phyloP scores from a whole-genome alignment of 2,113 vertebrate species.

The Hemichromis elongatus region DNA sequence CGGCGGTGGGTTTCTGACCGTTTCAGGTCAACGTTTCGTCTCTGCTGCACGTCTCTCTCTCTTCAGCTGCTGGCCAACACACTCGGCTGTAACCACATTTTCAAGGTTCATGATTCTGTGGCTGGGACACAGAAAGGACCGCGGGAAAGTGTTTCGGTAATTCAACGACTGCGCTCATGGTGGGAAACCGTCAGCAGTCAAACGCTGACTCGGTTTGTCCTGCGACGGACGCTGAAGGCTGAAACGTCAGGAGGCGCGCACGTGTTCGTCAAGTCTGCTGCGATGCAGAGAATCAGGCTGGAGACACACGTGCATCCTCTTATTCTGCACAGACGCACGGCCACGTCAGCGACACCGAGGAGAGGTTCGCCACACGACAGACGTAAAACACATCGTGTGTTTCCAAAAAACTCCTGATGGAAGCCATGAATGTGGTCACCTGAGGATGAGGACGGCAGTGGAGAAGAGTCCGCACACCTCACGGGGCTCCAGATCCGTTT shows the following conservation, averaged over 20 bases:
- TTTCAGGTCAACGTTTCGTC: background rate
- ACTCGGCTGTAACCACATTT: background rate
- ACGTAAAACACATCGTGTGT: background rate
- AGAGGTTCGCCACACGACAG: background rate
- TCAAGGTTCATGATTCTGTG: background rate
- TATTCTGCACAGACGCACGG: background rate
- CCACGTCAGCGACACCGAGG: background rate
- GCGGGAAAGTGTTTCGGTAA: background rate
- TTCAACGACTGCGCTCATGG: background rate
- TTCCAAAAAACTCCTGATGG: background rate
- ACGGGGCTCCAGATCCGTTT: fast-evolving
- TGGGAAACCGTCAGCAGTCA: background rate
- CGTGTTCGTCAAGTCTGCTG: background rate
- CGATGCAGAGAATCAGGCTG: background rate
- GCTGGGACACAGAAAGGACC: background rate
- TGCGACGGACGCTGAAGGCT: background rate
- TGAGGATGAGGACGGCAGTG: background rate
- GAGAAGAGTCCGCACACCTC: background rate
- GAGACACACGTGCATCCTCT: background rate
- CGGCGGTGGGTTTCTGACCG: background rate
- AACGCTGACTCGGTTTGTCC: background rate
- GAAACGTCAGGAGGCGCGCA: background rate
- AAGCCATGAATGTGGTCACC: background rate
- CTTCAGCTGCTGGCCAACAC: background rate
- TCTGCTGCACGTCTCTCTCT: background rate